Base-by-base conservation (phyloP, 1,140 invertebrate species). In the Ctenoplectra terminalis region DNA sequence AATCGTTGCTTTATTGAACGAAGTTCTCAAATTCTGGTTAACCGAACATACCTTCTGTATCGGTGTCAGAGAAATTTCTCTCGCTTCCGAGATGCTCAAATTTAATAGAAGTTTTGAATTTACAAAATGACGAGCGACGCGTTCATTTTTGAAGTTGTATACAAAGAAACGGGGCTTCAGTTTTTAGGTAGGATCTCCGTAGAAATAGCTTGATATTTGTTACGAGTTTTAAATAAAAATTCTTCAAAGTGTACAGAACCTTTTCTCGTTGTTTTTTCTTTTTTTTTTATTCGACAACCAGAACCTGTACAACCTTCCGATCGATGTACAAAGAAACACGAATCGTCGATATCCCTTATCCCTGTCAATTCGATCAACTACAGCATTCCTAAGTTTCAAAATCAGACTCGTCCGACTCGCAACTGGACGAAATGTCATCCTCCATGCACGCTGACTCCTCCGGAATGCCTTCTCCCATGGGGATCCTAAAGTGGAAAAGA, bases 331-430 rank as follows among this genome's bases (percentile, higher is more conserved):
- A 60, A 56, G 17, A 48, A 78, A n/a, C 20, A 1, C 20, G 2
- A 0, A 8, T 71, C 29, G 29, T 48, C 34, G 26, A 70, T 23
- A 34, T 48, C 15, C 0, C 13, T n/a, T 9, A 15, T 37, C 1
- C 11, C 11, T 31, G 52, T 11, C 31, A 17, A 20, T 31, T 66
- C 8, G 50, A 34, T 34, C 37, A 4, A 31, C 13, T n/a, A n/a
- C n/a, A n/a, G n/a, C n/a, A n/a, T 23, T 29, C 3, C 67, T 85
- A 91, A 66, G 87, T 84, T n/a, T 91, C 89, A 29, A 72, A 87
- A 37, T 91, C 90, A 9, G 90, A 91, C 52, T 91, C 89, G 40
- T 87, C 79, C 1, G 89, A 90, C 29, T 91, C 90, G 74, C 85
- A 87, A 43, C 80, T 90, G 20, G 89, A 90, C 54, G 90, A 83